Conservation (phyloP, 2,113 vertebrate species). For the Antechinus flavipes region DNA sequence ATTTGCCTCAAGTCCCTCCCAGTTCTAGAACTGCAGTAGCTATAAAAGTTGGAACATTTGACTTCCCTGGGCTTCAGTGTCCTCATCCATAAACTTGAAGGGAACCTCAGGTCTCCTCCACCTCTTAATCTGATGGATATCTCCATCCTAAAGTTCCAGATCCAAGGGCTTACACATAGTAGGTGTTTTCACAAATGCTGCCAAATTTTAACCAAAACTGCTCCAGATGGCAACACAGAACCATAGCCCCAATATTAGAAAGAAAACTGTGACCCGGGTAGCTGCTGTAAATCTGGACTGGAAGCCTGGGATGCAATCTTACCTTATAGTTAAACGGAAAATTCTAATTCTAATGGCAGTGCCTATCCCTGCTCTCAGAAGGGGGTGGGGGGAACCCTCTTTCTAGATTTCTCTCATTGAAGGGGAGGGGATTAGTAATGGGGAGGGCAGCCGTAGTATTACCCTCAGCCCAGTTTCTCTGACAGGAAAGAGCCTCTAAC, state of each 20-base stretch:
- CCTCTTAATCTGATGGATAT: background rate
- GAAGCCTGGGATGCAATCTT: background rate
- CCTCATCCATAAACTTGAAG: background rate
- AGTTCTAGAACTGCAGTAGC: background rate
- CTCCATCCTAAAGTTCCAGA: background rate
- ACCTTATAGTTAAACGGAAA: background rate
- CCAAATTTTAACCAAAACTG: background rate
- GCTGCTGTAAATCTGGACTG: background rate
- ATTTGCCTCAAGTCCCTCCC: background rate
- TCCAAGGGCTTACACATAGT: background rate
- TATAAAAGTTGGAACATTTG: background rate
- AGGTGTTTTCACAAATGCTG: background rate
- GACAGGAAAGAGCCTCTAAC: constrained; percentile 62
- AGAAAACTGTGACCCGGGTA: constrained; percentile 34
- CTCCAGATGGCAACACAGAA: background rate
- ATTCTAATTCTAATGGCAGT: background rate
- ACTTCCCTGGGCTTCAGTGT: background rate
- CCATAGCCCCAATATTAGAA: background rate
- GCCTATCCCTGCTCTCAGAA: background rate
- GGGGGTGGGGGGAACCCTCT: background rate
- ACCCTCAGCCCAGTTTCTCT: constrained; percentile 36
- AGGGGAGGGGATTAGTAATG: constrained; percentile 2
- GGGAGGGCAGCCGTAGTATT: background rate
- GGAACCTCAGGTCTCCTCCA: background rate
- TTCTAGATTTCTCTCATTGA: constrained; percentile 6